Evolutionary conservation across 2,888 invertebrate genomes (phyloP).

Genomic region (Oxycera nigricornis): DNA sequence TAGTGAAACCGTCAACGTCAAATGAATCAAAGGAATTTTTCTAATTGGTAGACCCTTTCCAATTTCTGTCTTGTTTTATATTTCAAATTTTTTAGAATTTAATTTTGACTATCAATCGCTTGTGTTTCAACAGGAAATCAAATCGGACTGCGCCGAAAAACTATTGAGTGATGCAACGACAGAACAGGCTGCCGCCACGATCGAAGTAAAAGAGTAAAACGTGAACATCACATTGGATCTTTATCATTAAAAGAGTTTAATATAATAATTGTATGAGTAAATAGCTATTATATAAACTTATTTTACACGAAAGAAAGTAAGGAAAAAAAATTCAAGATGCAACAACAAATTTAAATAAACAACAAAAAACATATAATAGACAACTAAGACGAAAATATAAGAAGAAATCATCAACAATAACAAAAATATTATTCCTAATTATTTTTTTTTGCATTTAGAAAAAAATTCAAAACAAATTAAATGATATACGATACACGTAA

Average conservation of each 20-base stretch:
- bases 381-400: constrained; percentile 8
- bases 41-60: too few species aligned
- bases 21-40: too few species aligned
- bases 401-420: constrained; percentile 3
- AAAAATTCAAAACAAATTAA: constrained; percentile 4
- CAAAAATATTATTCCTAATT: constrained; percentile 2
- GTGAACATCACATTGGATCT: constrained; percentile 32
- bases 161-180: constrained; percentile 29
- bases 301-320: constrained; percentile 23
- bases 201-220: constrained; percentile 27
- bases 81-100: too few species aligned
- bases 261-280: constrained; percentile 37
- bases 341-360: too few species aligned
- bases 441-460: too few species aligned
- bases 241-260: constrained; percentile 36
- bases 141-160: constrained; percentile 35
- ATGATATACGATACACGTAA: constrained; percentile 12
- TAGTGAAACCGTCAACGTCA: too few species aligned
- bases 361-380: constrained; percentile 1
- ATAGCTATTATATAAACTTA: constrained; percentile 40
- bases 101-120: too few species aligned
- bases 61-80: too few species aligned
- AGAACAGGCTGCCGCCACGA: constrained; percentile 25
- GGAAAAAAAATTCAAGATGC: constrained; percentile 21
- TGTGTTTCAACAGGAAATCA: constrained; percentile 30